Percentiles rank a stretch among this genome's conserved stretches.
These are phyloP conservation scores for Itoplectis maculator DNA, from an alignment of 2,888 invertebrate genomes.

Conservation along the genomic window DNA sequence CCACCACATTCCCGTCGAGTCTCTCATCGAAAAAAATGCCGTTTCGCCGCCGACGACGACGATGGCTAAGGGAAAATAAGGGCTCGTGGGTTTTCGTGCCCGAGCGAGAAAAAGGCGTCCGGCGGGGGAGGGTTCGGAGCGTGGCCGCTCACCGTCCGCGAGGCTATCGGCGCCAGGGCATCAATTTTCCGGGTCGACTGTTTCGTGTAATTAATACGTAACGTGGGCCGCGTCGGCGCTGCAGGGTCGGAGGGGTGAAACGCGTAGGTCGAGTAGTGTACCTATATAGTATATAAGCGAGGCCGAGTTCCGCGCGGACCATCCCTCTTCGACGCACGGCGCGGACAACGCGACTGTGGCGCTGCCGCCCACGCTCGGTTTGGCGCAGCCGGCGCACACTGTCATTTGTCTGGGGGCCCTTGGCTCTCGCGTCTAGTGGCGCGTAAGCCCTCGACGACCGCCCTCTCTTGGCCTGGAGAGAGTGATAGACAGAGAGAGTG, in stretches of 20 bases:
- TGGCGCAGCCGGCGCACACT: conserved; percentile 49
- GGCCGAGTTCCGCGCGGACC: conserved; percentile 22
- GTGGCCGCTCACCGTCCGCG: conserved; percentile 35
- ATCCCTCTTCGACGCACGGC: conserved; percentile 60
- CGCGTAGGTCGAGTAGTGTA: no score
- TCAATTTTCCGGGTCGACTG: conserved; percentile 76
- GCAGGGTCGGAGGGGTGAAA: neutral
- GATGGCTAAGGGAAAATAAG: conserved; percentile 27
- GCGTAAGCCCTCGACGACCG: conserved; percentile 44
- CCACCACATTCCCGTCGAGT: no score
- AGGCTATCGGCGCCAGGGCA: conserved; percentile 65
- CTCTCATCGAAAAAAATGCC: neutral
- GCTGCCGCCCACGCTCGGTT: conserved; percentile 46
- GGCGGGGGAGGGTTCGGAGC: conserved; percentile 18
- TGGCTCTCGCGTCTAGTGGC: conserved; percentile 37
- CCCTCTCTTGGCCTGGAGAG: conserved; percentile 46
- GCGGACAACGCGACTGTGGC: conserved; percentile 37
- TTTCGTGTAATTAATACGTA: conserved; percentile 78
- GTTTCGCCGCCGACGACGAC: conserved; percentile 17
- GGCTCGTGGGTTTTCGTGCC: conserved; percentile 16
- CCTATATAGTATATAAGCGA: no score
- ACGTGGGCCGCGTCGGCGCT: conserved; percentile 50
- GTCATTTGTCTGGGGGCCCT: conserved; percentile 64
- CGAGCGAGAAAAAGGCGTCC: conserved; percentile 44
- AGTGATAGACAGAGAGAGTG: no score